Base-by-base conservation (phyloP, 2,888 invertebrate genomes). In the Oscheius sp. region DNA sequence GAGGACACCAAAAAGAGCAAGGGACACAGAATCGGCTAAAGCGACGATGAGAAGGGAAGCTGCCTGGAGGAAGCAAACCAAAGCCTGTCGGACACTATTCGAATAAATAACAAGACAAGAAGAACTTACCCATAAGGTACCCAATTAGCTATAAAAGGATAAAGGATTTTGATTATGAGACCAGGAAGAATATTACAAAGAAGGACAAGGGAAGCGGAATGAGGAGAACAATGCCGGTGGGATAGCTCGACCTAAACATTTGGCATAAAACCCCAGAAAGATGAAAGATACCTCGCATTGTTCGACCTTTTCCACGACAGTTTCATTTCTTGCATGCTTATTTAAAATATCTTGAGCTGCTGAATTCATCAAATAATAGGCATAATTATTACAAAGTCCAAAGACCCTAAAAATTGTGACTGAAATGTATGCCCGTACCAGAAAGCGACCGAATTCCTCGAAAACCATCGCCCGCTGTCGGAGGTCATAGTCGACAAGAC, bases 101-200 rank as follows among this genome's bases (percentile, higher is more conserved):
- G 21, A 5, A 53, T 23, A 0, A 43, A 43, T 49, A 1, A 43
- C 13, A 16, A 6, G 25, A 21, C 2, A 29, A 41, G 35, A 9
- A 21, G 29, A 2, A 69, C 58, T 25, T 55, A 76, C 73, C 69
- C 66, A 52, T 73, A 70, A 49, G 73, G 73, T 25, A 76, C 29
- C 25, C 43, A 35, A 21, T 73, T 55, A 7, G 69, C 53, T 43
- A 70, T 74, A 29, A 76, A 63, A 2, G 76, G 76, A 21, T 53
- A 58, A 12, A 73, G 23, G 1, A 68, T 2, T 74, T 76, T 73
- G 61, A 76, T 61, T 13, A 74, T 66, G 25, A 73, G 35, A 43
- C 58, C 52, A 18, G 73, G 73, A 25, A 76, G 49, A 43, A 73
- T 73, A 46, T 73, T 74, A 45, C 76, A 76, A 16, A 76, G 35